Evolutionary conservation across 2,888 invertebrate genomes (phyloP).

Genomic region (Lordiphosa andalusiaca): DNA sequence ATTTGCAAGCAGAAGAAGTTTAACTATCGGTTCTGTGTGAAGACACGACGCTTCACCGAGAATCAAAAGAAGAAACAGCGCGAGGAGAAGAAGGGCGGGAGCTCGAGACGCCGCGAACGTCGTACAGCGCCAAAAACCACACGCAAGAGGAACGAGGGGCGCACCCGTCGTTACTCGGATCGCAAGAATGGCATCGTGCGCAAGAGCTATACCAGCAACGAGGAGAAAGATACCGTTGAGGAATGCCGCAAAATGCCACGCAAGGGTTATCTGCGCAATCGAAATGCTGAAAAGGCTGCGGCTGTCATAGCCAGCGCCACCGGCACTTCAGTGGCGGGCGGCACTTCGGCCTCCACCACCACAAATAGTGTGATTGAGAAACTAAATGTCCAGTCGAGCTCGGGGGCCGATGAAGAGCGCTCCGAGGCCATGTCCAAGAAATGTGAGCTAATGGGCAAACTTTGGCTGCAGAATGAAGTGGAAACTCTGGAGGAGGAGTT

Average conservation of each 20-base stretch:
- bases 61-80: slow-evolving; percentile 78
- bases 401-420: slow-evolving; percentile 79
- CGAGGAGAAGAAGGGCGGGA: slow-evolving; percentile 77
- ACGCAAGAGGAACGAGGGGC: slow-evolving; percentile 77
- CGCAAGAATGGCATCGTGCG: slow-evolving; percentile 79
- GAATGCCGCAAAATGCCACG: slow-evolving; percentile 78
- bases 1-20: slow-evolving; percentile 80
- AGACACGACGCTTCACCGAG: slow-evolving; percentile 75
- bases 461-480: slow-evolving; percentile 94
- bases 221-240: slow-evolving; percentile 80
- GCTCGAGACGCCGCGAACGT: slow-evolving; percentile 76
- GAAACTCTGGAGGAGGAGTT: slow-evolving; percentile 88
- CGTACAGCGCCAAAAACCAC: slow-evolving; percentile 78
- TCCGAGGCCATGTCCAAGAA: slow-evolving; percentile 78
- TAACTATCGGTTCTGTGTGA: slow-evolving; percentile 80
- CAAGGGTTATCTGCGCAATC: slow-evolving; percentile 79
- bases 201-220: slow-evolving; percentile 80
- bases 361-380: slow-evolving; percentile 77
- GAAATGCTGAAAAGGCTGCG: slow-evolving; percentile 76
- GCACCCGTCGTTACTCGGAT: slow-evolving; percentile 79
- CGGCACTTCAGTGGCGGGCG: slow-evolving; percentile 66
- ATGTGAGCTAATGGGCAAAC: slow-evolving; percentile 87
- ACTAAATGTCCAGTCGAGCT: slow-evolving; percentile 77
- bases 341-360: slow-evolving; percentile 76
- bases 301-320: slow-evolving; percentile 56